Evolutionary conservation across 2,797 vertebrate genomes (phyloP), one percentile per base, ranked within the genome.

Genomic region (Oreonectes daqikongensis): DNA sequence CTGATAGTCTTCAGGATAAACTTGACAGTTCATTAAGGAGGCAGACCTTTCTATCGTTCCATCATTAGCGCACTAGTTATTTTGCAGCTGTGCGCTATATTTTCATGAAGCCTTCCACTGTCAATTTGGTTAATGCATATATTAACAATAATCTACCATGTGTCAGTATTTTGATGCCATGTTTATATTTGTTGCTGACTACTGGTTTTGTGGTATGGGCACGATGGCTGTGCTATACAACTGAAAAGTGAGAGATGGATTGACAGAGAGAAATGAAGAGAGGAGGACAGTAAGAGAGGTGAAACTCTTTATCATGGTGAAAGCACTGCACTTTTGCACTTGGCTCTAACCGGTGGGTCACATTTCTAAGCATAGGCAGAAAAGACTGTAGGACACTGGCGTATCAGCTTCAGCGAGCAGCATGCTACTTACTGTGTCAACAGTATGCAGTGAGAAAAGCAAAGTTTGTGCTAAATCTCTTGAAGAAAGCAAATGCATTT

Each of bases 361-460:
- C 76, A 82, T 83, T 84, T 79, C 76, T 52, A 55, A 57, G 69
- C 72, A 79, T 81, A 79, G 76, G 69, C 81, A 84, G 69, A 82
- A 84, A 77, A 64, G 35, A 59, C 69, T 68, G 66, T 38, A 32
- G 64, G 67, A 60, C 74, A 28, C 75, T 79, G 44, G 70, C 69
- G 69, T 69, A 73, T 81, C 76, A 81, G 74, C 65, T 64, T 64
- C 55, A 69, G 75, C 78, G 44, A 63, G 63, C 38, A 64, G 72
- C 30, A 61, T 69, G 48, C 66, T 30, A 28, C 26, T 44, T 69
- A 70, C 20, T 20, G 20, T 52, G 44, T 71, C 61, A 32, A 0
- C 57, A n/a, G n/a, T n/a, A n/a, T 17, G 28, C 8, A 30, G 59
- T 28, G 40, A 66, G 15, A 20, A 32, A 38, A 72, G 14, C 10